A percentile compares a stretch with the other conserved stretches of the same genome.
These are phyloP conservation scores for Drosophila tanythrix DNA, from an alignment of 2,888 invertebrate genomes.

Conservation along the genomic window DNA sequence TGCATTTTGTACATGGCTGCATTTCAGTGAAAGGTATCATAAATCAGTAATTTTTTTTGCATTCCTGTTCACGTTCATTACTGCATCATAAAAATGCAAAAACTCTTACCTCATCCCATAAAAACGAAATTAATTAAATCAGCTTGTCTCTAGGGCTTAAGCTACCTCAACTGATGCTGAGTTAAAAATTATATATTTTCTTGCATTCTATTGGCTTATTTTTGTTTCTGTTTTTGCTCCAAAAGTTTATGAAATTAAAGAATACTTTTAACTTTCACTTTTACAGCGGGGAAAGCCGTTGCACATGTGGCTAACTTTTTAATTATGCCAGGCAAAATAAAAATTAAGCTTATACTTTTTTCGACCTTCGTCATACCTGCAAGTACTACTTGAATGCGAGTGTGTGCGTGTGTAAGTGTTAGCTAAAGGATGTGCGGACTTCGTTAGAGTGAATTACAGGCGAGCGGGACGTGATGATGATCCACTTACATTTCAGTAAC, in stretches of 20 bases:
- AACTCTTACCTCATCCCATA: neutral
- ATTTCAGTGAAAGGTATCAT: neutral
- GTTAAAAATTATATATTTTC: neutral
- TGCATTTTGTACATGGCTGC: neutral
- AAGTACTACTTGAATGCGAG: slow-evolving; percentile 44
- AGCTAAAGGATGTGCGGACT: slow-evolving; percentile 25
- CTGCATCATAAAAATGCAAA: neutral
- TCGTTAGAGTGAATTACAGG: slow-evolving; percentile 49
- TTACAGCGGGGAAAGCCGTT: slow-evolving; percentile 28
- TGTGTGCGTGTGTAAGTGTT: slow-evolving; percentile 19
- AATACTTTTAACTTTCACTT: slow-evolving; percentile 35
- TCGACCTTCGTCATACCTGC: slow-evolving; percentile 45
- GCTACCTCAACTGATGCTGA: neutral
- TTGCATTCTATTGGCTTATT: neutral
- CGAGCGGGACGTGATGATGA: slow-evolving; percentile 61
- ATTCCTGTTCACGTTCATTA: neutral
- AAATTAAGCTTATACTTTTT: slow-evolving; percentile 51
- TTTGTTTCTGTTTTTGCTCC: slow-evolving; percentile 8
- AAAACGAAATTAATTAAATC: slow-evolving; percentile 8
- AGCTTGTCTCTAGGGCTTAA: neutral
- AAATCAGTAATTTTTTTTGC: neutral
- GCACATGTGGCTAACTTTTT: slow-evolving; percentile 55
- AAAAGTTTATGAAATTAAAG: slow-evolving; percentile 34
- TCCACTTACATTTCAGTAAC: slow-evolving; percentile 56
- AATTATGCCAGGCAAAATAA: slow-evolving; percentile 61